Conservation (phyloP, 2,888 invertebrate species). For the Drosophila subsilvestris region DNA sequence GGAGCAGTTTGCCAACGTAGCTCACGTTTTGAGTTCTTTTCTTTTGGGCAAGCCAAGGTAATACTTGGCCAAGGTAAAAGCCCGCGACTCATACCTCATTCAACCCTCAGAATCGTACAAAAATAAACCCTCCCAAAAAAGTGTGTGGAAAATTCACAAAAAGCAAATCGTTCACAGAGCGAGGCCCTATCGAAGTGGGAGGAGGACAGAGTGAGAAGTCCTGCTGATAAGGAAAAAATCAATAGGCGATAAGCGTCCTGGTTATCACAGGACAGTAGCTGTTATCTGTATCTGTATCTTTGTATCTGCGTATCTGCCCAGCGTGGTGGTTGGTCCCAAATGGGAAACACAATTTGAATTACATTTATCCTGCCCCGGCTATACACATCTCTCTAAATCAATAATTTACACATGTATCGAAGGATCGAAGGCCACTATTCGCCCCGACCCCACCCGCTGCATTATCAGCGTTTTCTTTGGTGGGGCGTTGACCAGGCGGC, state of each 20-base stretch:
- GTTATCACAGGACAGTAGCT: neutral
- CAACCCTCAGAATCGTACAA: no score
- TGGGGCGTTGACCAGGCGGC: conserved; percentile 66
- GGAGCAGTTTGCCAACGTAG: conserved; percentile 57
- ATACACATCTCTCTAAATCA: conserved; percentile 2
- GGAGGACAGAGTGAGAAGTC: conserved; percentile 11
- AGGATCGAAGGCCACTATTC: conserved; percentile 8
- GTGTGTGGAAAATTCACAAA: conserved; percentile 6
- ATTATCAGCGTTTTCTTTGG: conserved; percentile 37
- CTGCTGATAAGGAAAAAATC: conserved; percentile 11
- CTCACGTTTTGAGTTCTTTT: conserved; percentile 22
- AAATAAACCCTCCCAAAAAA: conserved; percentile 3
- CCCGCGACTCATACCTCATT: no score
- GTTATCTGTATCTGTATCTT: conserved; percentile 26
- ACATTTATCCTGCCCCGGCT: no score
- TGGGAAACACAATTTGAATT: no score
- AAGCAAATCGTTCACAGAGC: neutral
- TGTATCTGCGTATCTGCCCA: conserved; percentile 22
- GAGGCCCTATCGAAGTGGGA: neutral
- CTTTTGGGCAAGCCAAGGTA: conserved; percentile 51
- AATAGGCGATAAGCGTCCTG: conserved; percentile 58
- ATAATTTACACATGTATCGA: conserved; percentile 8
- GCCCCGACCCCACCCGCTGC: neutral
- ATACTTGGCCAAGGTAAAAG: conserved; percentile 13
- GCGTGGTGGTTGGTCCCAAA: neutral